phyloP scores from a whole-genome alignment of 2,888 invertebrate species.

The Phlogophora meticulosa region DNA sequence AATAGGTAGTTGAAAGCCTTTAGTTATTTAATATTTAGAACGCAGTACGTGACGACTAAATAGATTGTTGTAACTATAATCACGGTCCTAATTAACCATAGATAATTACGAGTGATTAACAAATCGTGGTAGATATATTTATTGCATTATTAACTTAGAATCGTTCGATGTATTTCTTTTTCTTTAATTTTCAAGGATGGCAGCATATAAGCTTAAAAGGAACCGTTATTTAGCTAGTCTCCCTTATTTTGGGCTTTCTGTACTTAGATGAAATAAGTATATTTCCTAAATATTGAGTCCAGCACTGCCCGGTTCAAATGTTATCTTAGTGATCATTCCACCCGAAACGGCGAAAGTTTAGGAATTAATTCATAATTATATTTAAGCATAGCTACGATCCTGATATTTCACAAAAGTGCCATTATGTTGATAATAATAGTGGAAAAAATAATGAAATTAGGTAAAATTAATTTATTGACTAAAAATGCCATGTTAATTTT shows the following conservation, averaged over 20 bases:
- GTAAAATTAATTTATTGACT: constrained; percentile 52
- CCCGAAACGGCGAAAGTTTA: constrained; percentile 44
- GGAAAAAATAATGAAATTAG: no score
- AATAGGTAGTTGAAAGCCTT: constrained; percentile 19
- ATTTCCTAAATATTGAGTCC: constrained; percentile 19
- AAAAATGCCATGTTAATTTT: constrained; percentile 41
- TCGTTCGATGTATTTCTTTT: not conserved
- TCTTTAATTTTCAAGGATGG: constrained; percentile 2
- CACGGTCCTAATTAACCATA: constrained; percentile 37
- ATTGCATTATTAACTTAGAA: constrained; percentile 2
- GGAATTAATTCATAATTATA: constrained; percentile 43
- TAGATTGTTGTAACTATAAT: constrained; percentile 23
- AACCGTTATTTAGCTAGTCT: constrained; percentile 7
- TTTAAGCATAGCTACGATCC: constrained; percentile 58
- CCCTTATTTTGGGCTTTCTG: constrained; percentile 9
- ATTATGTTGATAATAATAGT: constrained; percentile 55
- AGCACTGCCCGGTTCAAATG: not conserved
- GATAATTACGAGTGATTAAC: not conserved
- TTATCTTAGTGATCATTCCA: constrained; percentile 11
- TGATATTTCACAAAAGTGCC: constrained; percentile 68
- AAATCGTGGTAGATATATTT: constrained; percentile 16
- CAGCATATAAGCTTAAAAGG: constrained; percentile 9
- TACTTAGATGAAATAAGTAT: constrained; percentile 9
- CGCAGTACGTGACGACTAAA: constrained; percentile 1
- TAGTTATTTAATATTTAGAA: constrained; percentile 44